These are phyloP conservation scores for Haliclystus octoradiatus DNA, from an alignment of 30 jellyfish, hydroid and myxozoan genomes.

Conservation along the genomic window DNA sequence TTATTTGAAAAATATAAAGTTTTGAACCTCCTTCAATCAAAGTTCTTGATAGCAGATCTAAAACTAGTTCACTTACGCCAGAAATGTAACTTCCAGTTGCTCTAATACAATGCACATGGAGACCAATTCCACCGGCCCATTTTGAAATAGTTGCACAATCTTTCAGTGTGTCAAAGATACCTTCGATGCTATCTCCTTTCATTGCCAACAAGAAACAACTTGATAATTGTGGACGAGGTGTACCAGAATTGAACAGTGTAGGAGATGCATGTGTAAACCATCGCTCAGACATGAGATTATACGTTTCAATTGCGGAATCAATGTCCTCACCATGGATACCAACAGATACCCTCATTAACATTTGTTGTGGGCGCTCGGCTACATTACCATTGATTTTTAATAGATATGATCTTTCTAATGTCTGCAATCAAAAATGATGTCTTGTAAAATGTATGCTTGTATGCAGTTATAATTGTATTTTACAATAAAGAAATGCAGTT, in stretches of 20 bases:
- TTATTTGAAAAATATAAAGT: too few species aligned
- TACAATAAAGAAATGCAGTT: too few species aligned
- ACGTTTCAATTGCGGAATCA: slow-evolving; percentile 94
- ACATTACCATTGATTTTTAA: slow-evolving; percentile 82
- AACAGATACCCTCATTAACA: slow-evolving; percentile 97
- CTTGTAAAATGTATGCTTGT: background rate
- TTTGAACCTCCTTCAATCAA: too few species aligned
- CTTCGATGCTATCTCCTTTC: slow-evolving; percentile 96
- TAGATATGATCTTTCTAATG: slow-evolving; percentile 91
- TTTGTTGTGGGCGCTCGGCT: slow-evolving; percentile 99
- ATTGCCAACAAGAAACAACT: slow-evolving; percentile 97
- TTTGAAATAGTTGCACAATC: slow-evolving; percentile 97
- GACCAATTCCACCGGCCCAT: slow-evolving; percentile 99
- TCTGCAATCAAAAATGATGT: slow-evolving; percentile 19
- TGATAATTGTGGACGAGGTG: slow-evolving; percentile 96
- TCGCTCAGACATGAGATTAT: slow-evolving; percentile 82
- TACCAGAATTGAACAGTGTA: slow-evolving; percentile 95
- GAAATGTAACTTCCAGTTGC: slow-evolving; percentile 92
- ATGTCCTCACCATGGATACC: slow-evolving; percentile 94
- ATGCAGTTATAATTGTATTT: too few species aligned
- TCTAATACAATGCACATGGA: slow-evolving; percentile 91
- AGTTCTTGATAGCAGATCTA: too few species aligned
- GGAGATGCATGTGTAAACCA: slow-evolving; percentile 99
- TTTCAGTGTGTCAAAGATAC: slow-evolving; percentile 94
- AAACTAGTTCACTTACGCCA: slow-evolving; percentile 81